Evolutionary conservation across 2,113 vertebrate genomes (phyloP), one percentile per base, ranked within the genome.

Genomic region (Hippocampus abdominalis): DNA sequence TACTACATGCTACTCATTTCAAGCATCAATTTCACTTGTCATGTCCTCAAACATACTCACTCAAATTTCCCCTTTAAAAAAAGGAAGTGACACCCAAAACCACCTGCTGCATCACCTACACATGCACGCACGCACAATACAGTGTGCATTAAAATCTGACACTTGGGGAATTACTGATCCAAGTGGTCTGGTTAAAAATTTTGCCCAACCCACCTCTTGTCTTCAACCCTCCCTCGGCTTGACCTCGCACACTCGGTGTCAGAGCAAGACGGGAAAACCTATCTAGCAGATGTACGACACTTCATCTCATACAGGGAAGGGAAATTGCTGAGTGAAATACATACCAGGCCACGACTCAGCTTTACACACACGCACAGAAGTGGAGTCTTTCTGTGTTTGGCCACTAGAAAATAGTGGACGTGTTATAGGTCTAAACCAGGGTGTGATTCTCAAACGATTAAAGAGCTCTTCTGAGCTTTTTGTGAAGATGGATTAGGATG

Each of bases 281-380:
- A 89, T 89, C 83, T 76, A 87, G 79, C 88, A 89, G 87, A 89
- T 86, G 87, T 86, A 87, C 78, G 75, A 86, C 88, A 89, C 88
- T 84, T 89, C 89, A 88, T 89, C 82, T 87, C 76, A 69, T 80
- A 79, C 69, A 4, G 71, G 39, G 39, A 71, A 49, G 76, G 77
- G 68, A 83, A 76, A 86, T 83, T 87, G 86, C 83, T 82, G 78
- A 71, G 76, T 79, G 81, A 83, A 91, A 88, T 87, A 87, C 86
- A 89, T 85, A 81, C 75, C 68, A 78, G 75, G 78, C 66, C 70
- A 84, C 89, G 62, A 60, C 78, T 87, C 81, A 81, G 32, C 57
- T 12, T 76, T 56, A 29, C 67, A 39, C 10, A 15, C 66, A 62
- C 51, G 27, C 42, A 16, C 64, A 42, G 15, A 66, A 46, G 48